These are phyloP conservation scores for Seriola dumerili DNA, from an alignment of 2,113 vertebrate genomes.

Conservation along the genomic window DNA sequence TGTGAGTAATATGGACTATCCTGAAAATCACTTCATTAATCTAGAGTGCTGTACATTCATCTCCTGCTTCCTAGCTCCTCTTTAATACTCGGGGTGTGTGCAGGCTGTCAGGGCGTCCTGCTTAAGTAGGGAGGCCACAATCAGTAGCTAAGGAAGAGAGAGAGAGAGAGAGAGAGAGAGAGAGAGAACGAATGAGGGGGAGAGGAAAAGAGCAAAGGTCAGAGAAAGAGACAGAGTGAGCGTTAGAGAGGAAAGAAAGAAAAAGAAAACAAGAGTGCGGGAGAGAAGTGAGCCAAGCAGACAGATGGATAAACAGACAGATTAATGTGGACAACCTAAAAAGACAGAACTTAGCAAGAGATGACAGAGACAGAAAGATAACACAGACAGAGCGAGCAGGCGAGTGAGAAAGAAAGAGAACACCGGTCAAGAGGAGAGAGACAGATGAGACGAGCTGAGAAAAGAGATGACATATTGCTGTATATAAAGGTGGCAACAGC, in stretches of 20 bases:
- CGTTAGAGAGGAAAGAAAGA: not conserved
- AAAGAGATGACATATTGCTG: constrained; percentile 63
- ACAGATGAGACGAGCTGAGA: constrained; percentile 55
- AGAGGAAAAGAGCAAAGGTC: constrained; percentile 26
- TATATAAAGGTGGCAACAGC: constrained; percentile 73
- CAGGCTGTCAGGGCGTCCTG: constrained; percentile 18
- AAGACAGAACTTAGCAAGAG: constrained; percentile 41
- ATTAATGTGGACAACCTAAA: constrained; percentile 51
- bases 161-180: constrained; percentile 1
- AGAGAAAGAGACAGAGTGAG: constrained; percentile 4
- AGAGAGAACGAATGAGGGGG: not conserved
- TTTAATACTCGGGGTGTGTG: constrained; percentile 40
- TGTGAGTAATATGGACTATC: constrained; percentile 67
- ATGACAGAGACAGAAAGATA: constrained; percentile 46
- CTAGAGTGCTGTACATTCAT: constrained; percentile 58
- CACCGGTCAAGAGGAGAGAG: constrained; percentile 16
- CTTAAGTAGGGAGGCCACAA: constrained; percentile 18
- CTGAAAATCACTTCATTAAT: constrained; percentile 72
- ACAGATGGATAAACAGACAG: constrained; percentile 55
- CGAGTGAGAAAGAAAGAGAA: not conserved
- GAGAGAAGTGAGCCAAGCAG: not conserved
- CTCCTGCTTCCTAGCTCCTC: constrained; percentile 46
- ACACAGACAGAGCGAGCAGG: constrained; percentile 23
- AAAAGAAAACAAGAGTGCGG: not conserved
- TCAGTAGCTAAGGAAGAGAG: not conserved